Evolutionary conservation across 2,113 vertebrate genomes (phyloP), one percentile per base, ranked within the genome.

Genomic region (Poeciliopsis turrubarensis): DNA sequence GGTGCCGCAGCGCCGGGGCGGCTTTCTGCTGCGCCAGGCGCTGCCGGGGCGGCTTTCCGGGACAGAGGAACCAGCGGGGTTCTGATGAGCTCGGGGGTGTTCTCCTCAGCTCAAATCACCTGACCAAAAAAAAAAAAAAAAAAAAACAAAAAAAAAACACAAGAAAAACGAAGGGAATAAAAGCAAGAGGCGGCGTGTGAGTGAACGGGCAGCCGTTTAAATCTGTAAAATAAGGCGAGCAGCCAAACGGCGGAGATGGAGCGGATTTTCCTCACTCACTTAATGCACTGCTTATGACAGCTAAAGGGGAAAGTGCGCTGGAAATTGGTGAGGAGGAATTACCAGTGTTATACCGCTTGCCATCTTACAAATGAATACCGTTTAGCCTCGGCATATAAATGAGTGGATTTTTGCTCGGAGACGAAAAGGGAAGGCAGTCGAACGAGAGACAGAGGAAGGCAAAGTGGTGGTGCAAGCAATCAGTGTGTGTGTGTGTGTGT

Each of bases 281-380:
- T 96, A 96, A 97, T 96, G 94, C 95, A 95, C 95, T 96, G 95
- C 96, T 98, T 95, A 96, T 96, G 96, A 96, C 95, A 94, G 96
- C 95, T 95, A 95, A 95, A 94, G 94, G 92, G 91, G 94, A 84
- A 66, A 93, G 89, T 80, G 84, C 87, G 80, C 89, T 86, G 91
- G 89, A 96, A 96, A 96, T 95, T 94, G 92, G 94, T 95, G 95
- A 95, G 95, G 92, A 94, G 93, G 95, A 96, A 96, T 97, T 95
- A 96, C 93, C 94, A 86, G 90, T 93, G 94, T 96, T 96, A 93
- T 86, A 93, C 88, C 73, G 94, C 94, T 94, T 94, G 93, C 93
- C 92, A 92, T 94, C 93, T 94, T 94, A 91, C 92, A 95, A 95
- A 96, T 95, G 93, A 96, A 96, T 92, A 91, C 90, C 87, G 91